A percentile compares a stretch with the other conserved stretches of the same genome.
phyloP scores from a whole-genome alignment of 2,113 vertebrate genomes.

The Arothron firmamentum region DNA sequence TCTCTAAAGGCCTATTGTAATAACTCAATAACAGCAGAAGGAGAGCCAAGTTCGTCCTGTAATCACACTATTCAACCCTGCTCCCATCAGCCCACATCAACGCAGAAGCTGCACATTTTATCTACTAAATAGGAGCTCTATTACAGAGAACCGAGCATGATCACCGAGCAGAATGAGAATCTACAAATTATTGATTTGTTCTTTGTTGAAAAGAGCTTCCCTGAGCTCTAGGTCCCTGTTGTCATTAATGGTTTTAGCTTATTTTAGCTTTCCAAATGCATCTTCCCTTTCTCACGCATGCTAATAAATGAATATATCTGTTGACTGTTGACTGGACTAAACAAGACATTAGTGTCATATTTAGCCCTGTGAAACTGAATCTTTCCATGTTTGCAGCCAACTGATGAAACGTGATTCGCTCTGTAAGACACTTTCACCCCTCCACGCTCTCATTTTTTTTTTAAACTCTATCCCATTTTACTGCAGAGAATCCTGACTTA shows the following conservation, averaged over 20 bases:
- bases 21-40: conserved; percentile 59
- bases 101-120: conserved; percentile 14
- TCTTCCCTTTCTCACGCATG: not conserved
- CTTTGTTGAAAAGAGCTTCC: too few relatives aligned
- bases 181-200: too few relatives aligned
- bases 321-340: not conserved
- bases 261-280: not conserved
- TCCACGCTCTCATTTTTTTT: conserved; percentile 17
- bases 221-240: too few relatives aligned
- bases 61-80: conserved; percentile 26
- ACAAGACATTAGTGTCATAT: conserved; percentile 30
- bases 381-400: conserved; percentile 24
- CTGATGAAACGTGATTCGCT: conserved; percentile 10
- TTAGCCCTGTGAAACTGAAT: conserved; percentile 9
- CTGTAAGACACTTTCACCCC: conserved; percentile 9
- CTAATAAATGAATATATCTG: not conserved
- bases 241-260: not conserved
- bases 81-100: conserved; percentile 36
- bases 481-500: conserved; percentile 53
- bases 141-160: conserved; percentile 1
- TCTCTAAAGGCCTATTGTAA: conserved; percentile 64
- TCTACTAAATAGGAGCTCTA: conserved; percentile 23
- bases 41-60: conserved; percentile 42
- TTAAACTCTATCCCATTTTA: conserved; percentile 26
- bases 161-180: not conserved